Conservation (phyloP, 1,140 invertebrate genomes). For the Polypedilum pembai region DNA sequence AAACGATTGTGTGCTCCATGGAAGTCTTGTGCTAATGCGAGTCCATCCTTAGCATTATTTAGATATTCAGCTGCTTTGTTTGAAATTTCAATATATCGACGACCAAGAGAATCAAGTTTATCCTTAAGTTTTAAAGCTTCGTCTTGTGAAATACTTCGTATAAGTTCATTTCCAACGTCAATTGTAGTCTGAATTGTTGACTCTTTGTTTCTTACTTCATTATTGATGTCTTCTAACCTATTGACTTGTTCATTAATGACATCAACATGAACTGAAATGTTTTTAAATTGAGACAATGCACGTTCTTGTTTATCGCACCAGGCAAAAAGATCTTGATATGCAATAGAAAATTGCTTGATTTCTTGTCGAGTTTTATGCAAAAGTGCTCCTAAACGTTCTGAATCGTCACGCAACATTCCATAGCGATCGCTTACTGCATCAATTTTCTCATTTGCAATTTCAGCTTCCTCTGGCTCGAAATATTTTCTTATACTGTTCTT, state of each 20-base stretch:
- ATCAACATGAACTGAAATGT: constrained; percentile 82
- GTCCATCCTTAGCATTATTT: constrained; percentile 76
- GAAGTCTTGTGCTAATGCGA: constrained; percentile 90
- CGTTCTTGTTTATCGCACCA: constrained; percentile 91
- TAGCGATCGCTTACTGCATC: constrained; percentile 80
- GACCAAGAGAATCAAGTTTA: constrained; percentile 81
- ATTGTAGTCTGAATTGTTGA: constrained; percentile 81
- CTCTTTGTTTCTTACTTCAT: constrained; percentile 79
- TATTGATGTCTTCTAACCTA: constrained; percentile 76
- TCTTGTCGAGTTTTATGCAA: constrained; percentile 73
- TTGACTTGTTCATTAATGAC: constrained; percentile 87
- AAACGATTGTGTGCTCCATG: constrained; percentile 80
- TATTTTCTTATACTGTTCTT: constrained; percentile 79
- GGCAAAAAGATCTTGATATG: constrained; percentile 82
- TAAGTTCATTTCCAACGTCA: constrained; percentile 80
- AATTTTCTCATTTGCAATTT: constrained; percentile 72
- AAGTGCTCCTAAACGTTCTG: constrained; percentile 69
- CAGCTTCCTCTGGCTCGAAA: constrained; percentile 90
- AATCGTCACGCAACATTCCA: constrained; percentile 73
- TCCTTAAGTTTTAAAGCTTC: constrained; percentile 90
- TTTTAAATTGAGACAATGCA: constrained; percentile 67
- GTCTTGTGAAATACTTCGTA: constrained; percentile 89
- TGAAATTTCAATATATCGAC: constrained; percentile 82
- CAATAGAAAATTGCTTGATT: constrained; percentile 76
- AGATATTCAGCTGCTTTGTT: constrained; percentile 76